Evolutionary conservation across 2,888 invertebrate genomes (phyloP).

Genomic region (Ochlodes sylvanus): DNA sequence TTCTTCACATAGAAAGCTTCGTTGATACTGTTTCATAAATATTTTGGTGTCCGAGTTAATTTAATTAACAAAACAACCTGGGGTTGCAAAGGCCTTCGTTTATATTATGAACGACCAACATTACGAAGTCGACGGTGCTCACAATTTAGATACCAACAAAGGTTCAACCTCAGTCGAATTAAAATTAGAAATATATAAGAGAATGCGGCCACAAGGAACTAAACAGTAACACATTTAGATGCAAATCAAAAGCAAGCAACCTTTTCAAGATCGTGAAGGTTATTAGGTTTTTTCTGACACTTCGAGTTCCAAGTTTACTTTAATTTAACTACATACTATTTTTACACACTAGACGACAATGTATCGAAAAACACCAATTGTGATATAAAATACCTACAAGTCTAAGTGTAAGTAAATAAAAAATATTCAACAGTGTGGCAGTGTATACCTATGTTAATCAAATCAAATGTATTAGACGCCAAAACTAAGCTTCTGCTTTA

Average conservation of each 20-base stretch:
- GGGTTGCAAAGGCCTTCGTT: constrained; percentile 1
- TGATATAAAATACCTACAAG: too few relatives aligned
- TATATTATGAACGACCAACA: background rate
- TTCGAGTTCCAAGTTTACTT: background rate
- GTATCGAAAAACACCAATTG: too few relatives aligned
- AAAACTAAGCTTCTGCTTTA: too few relatives aligned
- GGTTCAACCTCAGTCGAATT: background rate
- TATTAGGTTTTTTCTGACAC: background rate
- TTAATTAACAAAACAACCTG: constrained; percentile 15
- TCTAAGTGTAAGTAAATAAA: too few relatives aligned
- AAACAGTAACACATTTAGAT: too few relatives aligned
- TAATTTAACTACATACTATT: background rate
- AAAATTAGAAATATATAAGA: background rate
- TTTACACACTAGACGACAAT: too few relatives aligned
- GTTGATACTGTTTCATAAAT: constrained; percentile 6
- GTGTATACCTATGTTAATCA: too few relatives aligned
- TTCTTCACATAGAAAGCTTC: background rate
- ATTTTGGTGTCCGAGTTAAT: constrained; percentile 5
- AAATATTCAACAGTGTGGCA: too few relatives aligned
- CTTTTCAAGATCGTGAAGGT: too few relatives aligned
- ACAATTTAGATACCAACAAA: background rate
- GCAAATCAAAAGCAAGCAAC: background rate
- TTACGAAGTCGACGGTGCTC: background rate
- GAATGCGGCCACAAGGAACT: too few relatives aligned
- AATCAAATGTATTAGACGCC: too few relatives aligned